Evolutionary conservation across 1,140 invertebrate genomes (phyloP), one percentile per base, ranked within the genome.

Genomic region (Caenorhabditis latens): DNA sequence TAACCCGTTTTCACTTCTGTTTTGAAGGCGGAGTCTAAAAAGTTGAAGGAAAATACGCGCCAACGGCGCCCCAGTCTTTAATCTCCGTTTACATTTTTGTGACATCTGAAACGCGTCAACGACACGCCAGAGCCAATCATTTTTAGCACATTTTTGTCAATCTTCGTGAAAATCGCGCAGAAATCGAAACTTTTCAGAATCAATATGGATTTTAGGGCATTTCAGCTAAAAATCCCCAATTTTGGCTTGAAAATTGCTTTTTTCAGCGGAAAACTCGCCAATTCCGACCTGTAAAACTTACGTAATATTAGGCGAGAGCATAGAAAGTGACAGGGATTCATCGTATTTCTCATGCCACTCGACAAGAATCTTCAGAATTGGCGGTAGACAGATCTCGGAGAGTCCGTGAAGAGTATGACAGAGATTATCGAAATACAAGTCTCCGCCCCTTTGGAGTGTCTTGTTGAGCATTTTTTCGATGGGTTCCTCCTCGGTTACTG

Each of bases 341-440:
- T 40, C 57, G 40, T 24, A 88, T 14, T 89, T 75, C 53, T 98
- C 96, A 92, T 99, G 97, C 98, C 98, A 99, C 43, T 96, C 95
- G 92, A 98, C 97, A 14, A 99, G 93, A n/a, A 97, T 96, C 85
- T 95, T 94, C 63, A 99, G 93, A 85, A 99, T 94, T 13, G 98
- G 99, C 2, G 98, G 98, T 57, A 99, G 94, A 93, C 98, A 98
- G 93, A 99, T 97, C 93, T 99, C 98, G 50, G 90, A 91, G 32
- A 92, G 57, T n/a, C 89, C 88, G 83, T 88, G 67, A 7, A 92
- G 63, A 24, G 91, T 90, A 32, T 90, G 53, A 46, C 92, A 83
- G 16, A 92, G 82, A 63, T 92, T 92, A 61, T 92, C 91, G 50
- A 92, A 86, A 86, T 92, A 89, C 2, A 86, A 50, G 85, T 92